Evolutionary conservation across 2,888 invertebrate species (phyloP).

Genomic region (Stictocephala bisonia): DNA sequence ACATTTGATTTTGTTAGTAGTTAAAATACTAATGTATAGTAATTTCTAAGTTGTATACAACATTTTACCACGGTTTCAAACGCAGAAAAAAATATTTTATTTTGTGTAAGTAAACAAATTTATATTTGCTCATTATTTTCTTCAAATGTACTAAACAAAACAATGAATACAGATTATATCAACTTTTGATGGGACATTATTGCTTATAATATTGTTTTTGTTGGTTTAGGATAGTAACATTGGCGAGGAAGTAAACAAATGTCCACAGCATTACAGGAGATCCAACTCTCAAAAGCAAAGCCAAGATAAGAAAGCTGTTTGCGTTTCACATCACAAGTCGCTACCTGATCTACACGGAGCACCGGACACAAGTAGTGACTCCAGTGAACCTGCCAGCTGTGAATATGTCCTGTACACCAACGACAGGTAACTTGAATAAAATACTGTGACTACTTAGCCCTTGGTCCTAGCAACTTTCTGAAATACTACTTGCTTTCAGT

Average conservation of each 20-base stretch:
- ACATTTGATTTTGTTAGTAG: too few species aligned
- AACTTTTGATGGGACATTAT: too few species aligned
- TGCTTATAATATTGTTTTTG: too few species aligned
- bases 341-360: conserved; percentile 41
- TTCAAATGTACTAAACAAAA: too few species aligned
- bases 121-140: too few species aligned
- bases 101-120: too few species aligned
- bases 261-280: conserved; percentile 27
- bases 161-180: too few species aligned
- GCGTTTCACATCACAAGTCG: conserved; percentile 40
- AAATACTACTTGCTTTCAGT: too few species aligned
- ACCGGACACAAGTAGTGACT: conserved; percentile 35
- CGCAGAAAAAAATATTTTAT: too few species aligned
- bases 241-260: conserved; percentile 24
- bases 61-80: too few species aligned
- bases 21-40: too few species aligned
- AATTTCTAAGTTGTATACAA: too few species aligned
- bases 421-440: conserved; percentile 11
- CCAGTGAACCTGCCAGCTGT: conserved; percentile 43
- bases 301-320: not conserved
- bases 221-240: conserved; percentile 1
- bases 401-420: conserved; percentile 39
- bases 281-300: conserved; percentile 39
- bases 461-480: not conserved
- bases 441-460: not conserved